Percentiles rank a stretch among this genome's conserved stretches.
These are phyloP conservation scores for Pardosa pseudoannulata DNA, from an alignment of 2,888 invertebrate species.

Conservation along the genomic window DNA sequence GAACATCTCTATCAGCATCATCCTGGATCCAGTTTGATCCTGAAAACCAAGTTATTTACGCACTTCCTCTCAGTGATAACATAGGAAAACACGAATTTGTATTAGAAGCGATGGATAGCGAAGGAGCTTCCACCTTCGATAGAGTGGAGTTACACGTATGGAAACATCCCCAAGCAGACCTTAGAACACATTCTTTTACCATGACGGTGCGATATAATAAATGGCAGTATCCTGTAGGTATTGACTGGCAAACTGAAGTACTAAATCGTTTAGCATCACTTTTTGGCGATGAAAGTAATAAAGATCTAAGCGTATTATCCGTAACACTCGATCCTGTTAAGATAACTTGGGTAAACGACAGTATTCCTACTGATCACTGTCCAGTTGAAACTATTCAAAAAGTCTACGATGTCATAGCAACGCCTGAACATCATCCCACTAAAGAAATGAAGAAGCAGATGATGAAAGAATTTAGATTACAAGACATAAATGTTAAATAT, in stretches of 20 bases:
- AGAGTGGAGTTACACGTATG: constrained; percentile 85
- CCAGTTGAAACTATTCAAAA: constrained; percentile 81
- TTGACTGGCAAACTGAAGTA: constrained; percentile 73
- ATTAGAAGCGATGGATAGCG: constrained; percentile 88
- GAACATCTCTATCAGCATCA: constrained; percentile 82
- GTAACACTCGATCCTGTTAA: constrained; percentile 79
- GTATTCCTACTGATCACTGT: constrained; percentile 76
- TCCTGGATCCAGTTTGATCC: constrained; percentile 93
- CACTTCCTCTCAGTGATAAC: constrained; percentile 86
- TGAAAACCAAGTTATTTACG: constrained; percentile 86
- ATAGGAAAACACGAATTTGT: constrained; percentile 81
- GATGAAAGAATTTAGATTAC: constrained; percentile 83
- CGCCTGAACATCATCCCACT: constrained; percentile 81
- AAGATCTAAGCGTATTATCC: constrained; percentile 73
- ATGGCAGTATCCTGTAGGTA: constrained; percentile 67
- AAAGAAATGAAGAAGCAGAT: constrained; percentile 82
- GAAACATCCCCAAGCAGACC: constrained; percentile 87
- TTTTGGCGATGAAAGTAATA: constrained; percentile 84
- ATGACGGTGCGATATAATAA: constrained; percentile 80
- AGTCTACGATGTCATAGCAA: constrained; percentile 78
- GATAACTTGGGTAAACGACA: constrained; percentile 78
- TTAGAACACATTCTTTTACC: constrained; percentile 89
- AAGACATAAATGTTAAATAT: constrained; percentile 83
- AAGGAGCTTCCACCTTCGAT: constrained; percentile 85
- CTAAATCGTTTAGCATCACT: constrained; percentile 83